Base-by-base conservation (phyloP, 2,113 vertebrate species). In the Psephotus haematonotus region DNA sequence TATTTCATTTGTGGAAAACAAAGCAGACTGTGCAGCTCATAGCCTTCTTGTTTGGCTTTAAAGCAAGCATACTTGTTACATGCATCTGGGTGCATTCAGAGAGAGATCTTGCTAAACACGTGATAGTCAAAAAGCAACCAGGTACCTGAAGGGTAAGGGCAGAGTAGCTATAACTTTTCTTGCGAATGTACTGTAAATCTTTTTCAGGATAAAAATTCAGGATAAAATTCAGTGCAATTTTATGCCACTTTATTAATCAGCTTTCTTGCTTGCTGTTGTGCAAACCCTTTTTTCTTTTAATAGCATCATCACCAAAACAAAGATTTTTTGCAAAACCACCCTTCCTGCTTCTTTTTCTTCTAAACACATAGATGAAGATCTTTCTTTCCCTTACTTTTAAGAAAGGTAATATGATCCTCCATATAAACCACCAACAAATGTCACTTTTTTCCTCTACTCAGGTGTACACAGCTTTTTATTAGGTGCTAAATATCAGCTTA, bases 401-500 rank as follows among this genome's bases (percentile, higher is more conserved):
- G 86, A 96, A 93, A 50, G 28, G 95, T 91, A 95, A 97, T 86
- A 57, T 92, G 93, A 97, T 96, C 92, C 92, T 91, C 92, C 88
- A 67, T 93, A 95, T 94, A 95, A 97, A 94, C 83, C 79, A 93
- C 78, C 83, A 97, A 96, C 94, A 97, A 97, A 97, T 90, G 94
- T 93, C 97, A 97, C 91, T 84, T 95, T 95, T 97, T 97, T 71
- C 94, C 85, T 92, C 82, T 82, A 55, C 80, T 97, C 96, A 97
- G 96, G 95, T 97, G 95, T 97, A 97, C 43, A 14, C 88, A 80
- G 46, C 82, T 96, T 94, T 98, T 98, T 98, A 98, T 64, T 96
- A 98, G 96, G 98, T 98, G 97, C 70, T 96, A 97, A 98, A 97
- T 98, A 98, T 98, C 97, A 97, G 92, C 82, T 98, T 98, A 97